Evolutionary conservation across 2,888 invertebrate species (phyloP).

Genomic region (Eretmocerus hayati): DNA sequence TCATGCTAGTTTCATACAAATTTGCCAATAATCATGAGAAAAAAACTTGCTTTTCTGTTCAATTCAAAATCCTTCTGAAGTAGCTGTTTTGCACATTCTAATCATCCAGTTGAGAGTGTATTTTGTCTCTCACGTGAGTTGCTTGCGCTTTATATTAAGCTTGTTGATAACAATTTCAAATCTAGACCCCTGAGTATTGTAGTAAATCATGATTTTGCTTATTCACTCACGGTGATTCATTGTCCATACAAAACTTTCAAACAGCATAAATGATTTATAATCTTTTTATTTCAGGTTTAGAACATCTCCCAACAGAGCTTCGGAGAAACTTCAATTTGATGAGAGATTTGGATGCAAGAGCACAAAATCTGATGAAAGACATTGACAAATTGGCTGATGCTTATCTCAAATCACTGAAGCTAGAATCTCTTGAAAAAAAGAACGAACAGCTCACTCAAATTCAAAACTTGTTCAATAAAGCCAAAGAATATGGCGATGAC

Average conservation of each 20-base stretch:
- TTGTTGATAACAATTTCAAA: too few relatives aligned
- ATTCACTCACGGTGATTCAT: background rate
- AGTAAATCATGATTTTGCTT: background rate
- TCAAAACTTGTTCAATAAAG: slow-evolving; percentile 84
- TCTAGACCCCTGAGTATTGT: too few relatives aligned
- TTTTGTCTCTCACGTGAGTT: too few relatives aligned
- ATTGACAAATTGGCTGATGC: slow-evolving; percentile 83
- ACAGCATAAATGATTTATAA: background rate
- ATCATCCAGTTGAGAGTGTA: too few relatives aligned
- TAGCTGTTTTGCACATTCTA: too few relatives aligned
- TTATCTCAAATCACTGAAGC: slow-evolving; percentile 67
- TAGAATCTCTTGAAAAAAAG: slow-evolving; percentile 68
- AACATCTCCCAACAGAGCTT: slow-evolving; percentile 88
- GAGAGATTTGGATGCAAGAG: slow-evolving; percentile 89
- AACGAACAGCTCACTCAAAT: slow-evolving; percentile 79
- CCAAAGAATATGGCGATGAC: slow-evolving; percentile 93
- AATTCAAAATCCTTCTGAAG: too few relatives aligned
- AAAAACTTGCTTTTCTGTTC: too few relatives aligned
- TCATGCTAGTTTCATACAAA: too few relatives aligned
- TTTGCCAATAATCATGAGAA: background rate
- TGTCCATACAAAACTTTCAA: background rate
- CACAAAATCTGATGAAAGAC: slow-evolving; percentile 83
- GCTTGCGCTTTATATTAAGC: too few relatives aligned
- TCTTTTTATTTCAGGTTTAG: slow-evolving; percentile 60
- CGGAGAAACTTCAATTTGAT: slow-evolving; percentile 93